phyloP scores from a whole-genome alignment of 2,113 vertebrate genomes.

The Ammodytes marinus region DNA sequence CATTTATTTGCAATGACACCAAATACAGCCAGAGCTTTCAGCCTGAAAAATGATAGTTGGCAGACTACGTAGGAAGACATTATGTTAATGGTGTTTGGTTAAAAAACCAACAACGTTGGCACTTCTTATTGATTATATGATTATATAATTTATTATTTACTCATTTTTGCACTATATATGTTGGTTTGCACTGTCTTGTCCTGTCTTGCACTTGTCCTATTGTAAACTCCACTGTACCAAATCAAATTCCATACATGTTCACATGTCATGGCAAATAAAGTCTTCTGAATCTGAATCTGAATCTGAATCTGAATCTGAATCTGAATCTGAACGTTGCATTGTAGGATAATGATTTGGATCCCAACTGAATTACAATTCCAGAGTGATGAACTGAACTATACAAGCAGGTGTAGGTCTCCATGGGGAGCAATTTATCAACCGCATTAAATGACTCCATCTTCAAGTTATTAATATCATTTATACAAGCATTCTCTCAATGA shows the following conservation, averaged over 20 bases:
- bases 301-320: too few relatives aligned
- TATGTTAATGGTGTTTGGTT: constrained; percentile 34
- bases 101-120: constrained; percentile 20
- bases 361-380: constrained; percentile 16
- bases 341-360: constrained; percentile 23
- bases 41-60: constrained; percentile 41
- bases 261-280: too few relatives aligned
- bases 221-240: too few relatives aligned
- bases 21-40: constrained; percentile 16
- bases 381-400: not conserved
- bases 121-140: too few relatives aligned
- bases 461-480: not conserved
- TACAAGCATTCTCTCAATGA: not conserved
- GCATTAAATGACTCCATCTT: not conserved
- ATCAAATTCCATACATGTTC: too few relatives aligned
- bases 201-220: too few relatives aligned
- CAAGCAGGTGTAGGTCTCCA: not conserved
- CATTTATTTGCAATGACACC: constrained; percentile 22
- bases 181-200: too few relatives aligned
- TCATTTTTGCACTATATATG: too few relatives aligned
- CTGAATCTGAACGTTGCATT: too few relatives aligned
- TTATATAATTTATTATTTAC: too few relatives aligned
- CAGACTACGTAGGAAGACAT: not conserved
- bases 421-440: not conserved
- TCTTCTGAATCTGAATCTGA: too few relatives aligned